Conservation (phyloP, 2,113 vertebrate genomes). For the Corydoras maculifer region DNA sequence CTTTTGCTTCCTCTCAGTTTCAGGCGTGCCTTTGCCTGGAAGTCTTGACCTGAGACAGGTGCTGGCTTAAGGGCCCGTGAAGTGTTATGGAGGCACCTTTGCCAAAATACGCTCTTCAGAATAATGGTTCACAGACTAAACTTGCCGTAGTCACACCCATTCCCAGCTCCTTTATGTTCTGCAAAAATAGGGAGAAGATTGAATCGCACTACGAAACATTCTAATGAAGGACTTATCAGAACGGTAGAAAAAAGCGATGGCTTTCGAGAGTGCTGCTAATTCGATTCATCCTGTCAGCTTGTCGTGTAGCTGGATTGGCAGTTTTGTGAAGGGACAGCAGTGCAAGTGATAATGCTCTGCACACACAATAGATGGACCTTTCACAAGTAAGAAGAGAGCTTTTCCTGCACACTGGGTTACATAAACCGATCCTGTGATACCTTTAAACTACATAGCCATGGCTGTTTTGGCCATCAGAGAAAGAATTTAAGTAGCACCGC, state of each 20-base stretch:
- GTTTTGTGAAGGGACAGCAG: not conserved
- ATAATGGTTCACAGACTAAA: not conserved
- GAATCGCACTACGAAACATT: not conserved
- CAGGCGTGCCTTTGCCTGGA: not conserved
- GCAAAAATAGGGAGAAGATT: not conserved
- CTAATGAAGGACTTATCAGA: not conserved
- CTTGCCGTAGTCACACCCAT: conserved; percentile 3
- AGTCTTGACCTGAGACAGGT: conserved; percentile 34
- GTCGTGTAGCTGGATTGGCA: conserved; percentile 7
- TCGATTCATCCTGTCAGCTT: conserved; percentile 21
- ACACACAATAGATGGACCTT: conserved; percentile 8
- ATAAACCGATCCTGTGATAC: conserved; percentile 29
- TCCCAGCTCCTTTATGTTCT: not conserved
- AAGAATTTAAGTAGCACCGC: conserved; percentile 1
- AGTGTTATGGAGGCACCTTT: conserved; percentile 1
- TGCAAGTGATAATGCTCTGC: conserved; percentile 22
- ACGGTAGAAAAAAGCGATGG: conserved; percentile 3
- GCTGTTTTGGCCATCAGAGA: not conserved
- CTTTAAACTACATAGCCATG: conserved; percentile 6
- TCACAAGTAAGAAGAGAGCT: conserved; percentile 22
- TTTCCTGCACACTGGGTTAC: conserved; percentile 33
- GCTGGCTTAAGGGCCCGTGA: conserved; percentile 9
- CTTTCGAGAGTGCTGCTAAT: conserved; percentile 19
- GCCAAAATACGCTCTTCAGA: not conserved
- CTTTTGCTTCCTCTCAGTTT: conserved; percentile 9